Evolutionary conservation across 2,888 invertebrate species (phyloP), one percentile per base, ranked within the genome.

Genomic region (Sarcophaga subvicina): DNA sequence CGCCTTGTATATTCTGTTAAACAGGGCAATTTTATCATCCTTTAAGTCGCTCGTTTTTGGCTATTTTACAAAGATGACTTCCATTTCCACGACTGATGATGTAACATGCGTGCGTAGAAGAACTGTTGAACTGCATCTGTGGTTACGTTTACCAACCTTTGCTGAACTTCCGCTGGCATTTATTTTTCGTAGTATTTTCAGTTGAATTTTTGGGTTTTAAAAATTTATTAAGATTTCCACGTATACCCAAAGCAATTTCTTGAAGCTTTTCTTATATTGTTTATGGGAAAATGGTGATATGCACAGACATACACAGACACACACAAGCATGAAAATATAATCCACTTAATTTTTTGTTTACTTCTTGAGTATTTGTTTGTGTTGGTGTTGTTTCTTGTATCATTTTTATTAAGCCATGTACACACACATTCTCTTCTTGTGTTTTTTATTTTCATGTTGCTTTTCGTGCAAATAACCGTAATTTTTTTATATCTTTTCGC

Each of bases 401-500:
- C 37, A 8, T 37, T 37, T 37, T 37, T 37, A 37, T 37, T 37
- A 37, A 37, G 37, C 37, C 10, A 54, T 54, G 54, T 14, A 17
- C 54, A 54, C 54, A 54, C 14, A 54, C 0, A 54, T 54, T 54
- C 17, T 54, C 5, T 70, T 75, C 69, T 70, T 80, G 71, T 76
- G 63, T 49, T 80, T 64, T 66, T 70, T 76, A 14, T 54, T 12
- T 54, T 75, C 59, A 20, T 70, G 45, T 75, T 54, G 17, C 10
- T 11, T 10, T 22, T 75, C 64, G 47, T 71, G 54, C 54, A 54
- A 54, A 54, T 17, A 54, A 54, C 63, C 27, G 20, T 25, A 49
- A 70, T 62, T 63, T 79, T 79, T 70, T 70, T 70, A 22, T 22
- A 14, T 25, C 22, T 64, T 22, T 77, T 83, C 45, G 73, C 75